phyloP scores from a whole-genome alignment of 2,888 invertebrate genomes.

The Tipula vernalis region DNA sequence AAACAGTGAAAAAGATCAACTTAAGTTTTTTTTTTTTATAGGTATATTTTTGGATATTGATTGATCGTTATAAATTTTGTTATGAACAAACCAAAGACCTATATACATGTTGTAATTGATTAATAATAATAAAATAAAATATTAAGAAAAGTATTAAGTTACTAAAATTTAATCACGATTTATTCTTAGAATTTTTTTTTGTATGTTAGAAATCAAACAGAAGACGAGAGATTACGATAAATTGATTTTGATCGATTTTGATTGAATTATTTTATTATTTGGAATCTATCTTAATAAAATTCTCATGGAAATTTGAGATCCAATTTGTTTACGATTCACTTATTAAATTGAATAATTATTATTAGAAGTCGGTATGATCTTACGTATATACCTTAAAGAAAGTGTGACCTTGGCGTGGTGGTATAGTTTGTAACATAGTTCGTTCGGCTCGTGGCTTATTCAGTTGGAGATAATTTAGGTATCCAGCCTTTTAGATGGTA shows the following conservation, averaged over 20 bases:
- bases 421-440: background rate
- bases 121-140: background rate
- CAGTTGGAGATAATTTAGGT: background rate
- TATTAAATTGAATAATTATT: background rate
- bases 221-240: background rate
- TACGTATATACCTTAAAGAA: background rate
- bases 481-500: background rate
- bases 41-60: background rate
- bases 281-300: background rate
- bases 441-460: background rate
- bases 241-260: background rate
- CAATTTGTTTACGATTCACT: background rate
- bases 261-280: background rate
- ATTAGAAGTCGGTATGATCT: background rate
- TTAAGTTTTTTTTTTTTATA: background rate
- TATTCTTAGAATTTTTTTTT: background rate
- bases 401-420: background rate
- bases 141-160: background rate
- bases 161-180: background rate
- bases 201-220: background rate
- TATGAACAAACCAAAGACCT: background rate
- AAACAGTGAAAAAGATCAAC: background rate
- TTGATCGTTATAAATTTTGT: background rate
- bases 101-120: background rate
- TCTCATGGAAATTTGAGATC: background rate